Evolutionary conservation across 92 coral and sea anemone genomes (phyloP).

Genomic region (Anthopleura xanthogrammica): DNA sequence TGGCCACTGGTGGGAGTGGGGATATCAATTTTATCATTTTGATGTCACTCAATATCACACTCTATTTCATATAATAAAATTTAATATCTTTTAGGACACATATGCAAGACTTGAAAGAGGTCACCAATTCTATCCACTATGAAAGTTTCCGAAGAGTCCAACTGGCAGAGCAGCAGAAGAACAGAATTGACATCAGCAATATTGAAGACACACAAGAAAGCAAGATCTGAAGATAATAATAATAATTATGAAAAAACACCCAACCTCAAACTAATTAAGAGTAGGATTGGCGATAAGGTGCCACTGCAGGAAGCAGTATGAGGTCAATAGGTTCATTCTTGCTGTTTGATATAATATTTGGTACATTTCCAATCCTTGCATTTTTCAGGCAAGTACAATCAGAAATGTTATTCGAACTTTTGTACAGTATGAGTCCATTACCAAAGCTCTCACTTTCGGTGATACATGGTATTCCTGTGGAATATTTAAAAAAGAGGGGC

Average conservation of each 20-base stretch:
- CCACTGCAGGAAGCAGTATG: too few species aligned
- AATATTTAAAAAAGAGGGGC: neutral
- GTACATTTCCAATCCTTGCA: too few species aligned
- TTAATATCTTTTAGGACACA: slow-evolving; percentile 66
- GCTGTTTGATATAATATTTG: too few species aligned
- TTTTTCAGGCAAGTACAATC: too few species aligned
- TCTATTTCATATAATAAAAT: too few species aligned
- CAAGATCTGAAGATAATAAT: slow-evolving; percentile 52
- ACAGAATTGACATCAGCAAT: slow-evolving; percentile 49
- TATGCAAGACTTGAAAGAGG: slow-evolving; percentile 99
- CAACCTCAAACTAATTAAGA: neutral
- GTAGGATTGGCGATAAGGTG: neutral
- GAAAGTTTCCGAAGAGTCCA: slow-evolving; percentile 82
- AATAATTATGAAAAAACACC: neutral
- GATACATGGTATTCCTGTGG: neutral
- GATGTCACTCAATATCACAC: too few species aligned
- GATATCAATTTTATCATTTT: too few species aligned
- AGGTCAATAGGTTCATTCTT: too few species aligned
- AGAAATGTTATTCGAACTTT: neutral
- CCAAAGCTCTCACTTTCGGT: neutral
- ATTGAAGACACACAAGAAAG: slow-evolving; percentile 82
- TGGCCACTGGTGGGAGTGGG: too few species aligned
- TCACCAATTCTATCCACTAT: slow-evolving; percentile 90
- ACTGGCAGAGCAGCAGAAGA: slow-evolving; percentile 65
- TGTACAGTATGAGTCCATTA: neutral